Evolutionary conservation across 2,113 vertebrate genomes (phyloP), one percentile per base, ranked within the genome.

Genomic region (Dipodomys spectabilis): DNA sequence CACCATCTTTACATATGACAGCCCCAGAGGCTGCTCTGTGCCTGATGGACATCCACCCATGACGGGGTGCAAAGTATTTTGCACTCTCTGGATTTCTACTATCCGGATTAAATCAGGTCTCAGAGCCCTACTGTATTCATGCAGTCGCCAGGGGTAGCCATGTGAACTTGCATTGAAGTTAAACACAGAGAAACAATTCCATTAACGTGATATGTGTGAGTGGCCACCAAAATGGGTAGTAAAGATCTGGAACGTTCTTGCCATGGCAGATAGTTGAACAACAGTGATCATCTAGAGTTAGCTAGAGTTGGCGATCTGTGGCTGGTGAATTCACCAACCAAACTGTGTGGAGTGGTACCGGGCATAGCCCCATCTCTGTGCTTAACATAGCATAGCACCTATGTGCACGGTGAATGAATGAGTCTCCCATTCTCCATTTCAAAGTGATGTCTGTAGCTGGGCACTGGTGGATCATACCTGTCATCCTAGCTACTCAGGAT

Each of bases 201-300:
- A 28, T 32, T 57, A 57, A 57, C 2, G 15, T 57, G 53, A 57
- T 13, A 16, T 3, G 15, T 57, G 53, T 57, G 12, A 57, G 53
- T 57, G 53, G 53, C 53, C 15, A 18, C 69, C 4, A 0, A n/a
- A 57, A 22, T 6, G 45, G 79, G 44, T 1, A 22, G 8, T 30
- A 23, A 19, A 1, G 18, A 20, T 28, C 11, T 0, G 19, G 49
- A 25, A 28, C 5, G 0, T 30, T 25, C 39, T 5, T 7, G 7
- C 71, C 32, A 15, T 15, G 10, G 0, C 25, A 64, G 45, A 28
- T 49, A 57, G 19, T 71, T 39, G 49, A 44, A 1, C 44, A 44
- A 53, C 10, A 2, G 1, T 0, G 6, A 27, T 19, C 23, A 13
- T 64, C n/a, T 93, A 3, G 28, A 57, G 53, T 57, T 18, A 19